Percentiles rank a stretch among this genome's conserved stretches.
These are phyloP conservation scores for Enteromius treurensis DNA, from an alignment of 2,797 vertebrate genomes.

Conservation along the genomic window DNA sequence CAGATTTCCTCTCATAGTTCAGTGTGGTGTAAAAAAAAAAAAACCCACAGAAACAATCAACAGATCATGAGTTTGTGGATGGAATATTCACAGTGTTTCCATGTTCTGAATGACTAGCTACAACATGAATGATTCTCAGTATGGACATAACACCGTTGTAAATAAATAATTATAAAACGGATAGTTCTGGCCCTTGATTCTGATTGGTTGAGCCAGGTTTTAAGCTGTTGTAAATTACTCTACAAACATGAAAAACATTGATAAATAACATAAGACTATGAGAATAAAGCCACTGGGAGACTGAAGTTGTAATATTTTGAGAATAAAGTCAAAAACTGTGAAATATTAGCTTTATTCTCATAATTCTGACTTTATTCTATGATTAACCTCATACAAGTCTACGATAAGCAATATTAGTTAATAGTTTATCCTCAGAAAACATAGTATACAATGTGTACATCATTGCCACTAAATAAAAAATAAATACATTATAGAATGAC, in stretches of 20 bases:
- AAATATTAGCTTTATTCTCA: neutral
- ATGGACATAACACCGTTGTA: neutral
- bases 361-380: neutral
- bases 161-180: no score
- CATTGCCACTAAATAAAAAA: neutral
- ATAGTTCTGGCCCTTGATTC: no score
- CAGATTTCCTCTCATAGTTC: conserved; percentile 55
- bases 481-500: neutral
- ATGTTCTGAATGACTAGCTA: neutral
- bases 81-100: neutral
- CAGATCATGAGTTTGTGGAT: conserved; percentile 20
- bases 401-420: neutral
- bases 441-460: neutral
- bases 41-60: conserved; percentile 46
- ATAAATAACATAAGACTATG: neutral
- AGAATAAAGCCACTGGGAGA: neutral
- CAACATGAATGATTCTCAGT: neutral
- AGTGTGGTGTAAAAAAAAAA: conserved; percentile 57
- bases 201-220: no score
- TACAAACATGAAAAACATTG: no score
- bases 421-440: neutral
- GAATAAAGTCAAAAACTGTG: neutral
- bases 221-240: no score
- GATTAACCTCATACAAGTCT: neutral
- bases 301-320: neutral